A percentile compares a stretch with the other conserved stretches of the same genome.
Evolutionary conservation across 2,888 invertebrate genomes (phyloP).

Genomic region (Morpho achilles): DNA sequence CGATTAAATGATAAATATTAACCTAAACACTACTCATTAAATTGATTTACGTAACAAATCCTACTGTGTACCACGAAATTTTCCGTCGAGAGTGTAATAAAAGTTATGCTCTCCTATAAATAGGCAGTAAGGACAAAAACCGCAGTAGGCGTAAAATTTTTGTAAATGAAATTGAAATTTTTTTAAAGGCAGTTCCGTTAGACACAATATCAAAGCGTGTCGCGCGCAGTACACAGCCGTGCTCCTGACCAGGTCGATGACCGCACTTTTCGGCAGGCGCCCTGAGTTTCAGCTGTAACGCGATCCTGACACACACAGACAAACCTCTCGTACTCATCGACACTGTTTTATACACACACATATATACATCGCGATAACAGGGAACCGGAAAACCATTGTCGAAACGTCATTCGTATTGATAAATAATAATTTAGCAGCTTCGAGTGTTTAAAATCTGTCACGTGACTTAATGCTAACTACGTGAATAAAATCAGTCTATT

Average conservation of each 20-base stretch:
- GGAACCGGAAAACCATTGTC: conserved; percentile 48
- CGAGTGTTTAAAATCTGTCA: conserved; percentile 23
- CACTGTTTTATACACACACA: conserved; percentile 24
- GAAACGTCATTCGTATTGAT: conserved; percentile 42
- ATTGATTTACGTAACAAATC: too few species aligned
- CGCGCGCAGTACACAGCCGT: conserved; percentile 52
- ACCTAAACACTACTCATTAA: too few species aligned
- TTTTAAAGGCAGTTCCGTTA: conserved; percentile 28
- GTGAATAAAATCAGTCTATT: conserved; percentile 24
- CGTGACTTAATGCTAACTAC: conserved; percentile 24
- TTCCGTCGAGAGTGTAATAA: too few species aligned
- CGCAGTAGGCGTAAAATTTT: too few species aligned
- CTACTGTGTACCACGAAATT: too few species aligned
- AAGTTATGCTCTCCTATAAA: too few species aligned
- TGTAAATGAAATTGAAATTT: too few species aligned
- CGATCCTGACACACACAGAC: conserved; percentile 65
- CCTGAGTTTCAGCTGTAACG: conserved; percentile 76
- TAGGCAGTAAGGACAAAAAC: too few species aligned
- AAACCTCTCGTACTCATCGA: conserved; percentile 22
- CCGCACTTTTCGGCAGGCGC: conserved; percentile 77
- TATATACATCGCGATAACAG: conserved; percentile 22
- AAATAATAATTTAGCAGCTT: conserved; percentile 32
- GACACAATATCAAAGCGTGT: conserved; percentile 46
- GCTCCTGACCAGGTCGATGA: conserved; percentile 71
- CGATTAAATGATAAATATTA: too few species aligned